Conservation (phyloP, 1,140 invertebrate species). For the Bombus waltoni region DNA sequence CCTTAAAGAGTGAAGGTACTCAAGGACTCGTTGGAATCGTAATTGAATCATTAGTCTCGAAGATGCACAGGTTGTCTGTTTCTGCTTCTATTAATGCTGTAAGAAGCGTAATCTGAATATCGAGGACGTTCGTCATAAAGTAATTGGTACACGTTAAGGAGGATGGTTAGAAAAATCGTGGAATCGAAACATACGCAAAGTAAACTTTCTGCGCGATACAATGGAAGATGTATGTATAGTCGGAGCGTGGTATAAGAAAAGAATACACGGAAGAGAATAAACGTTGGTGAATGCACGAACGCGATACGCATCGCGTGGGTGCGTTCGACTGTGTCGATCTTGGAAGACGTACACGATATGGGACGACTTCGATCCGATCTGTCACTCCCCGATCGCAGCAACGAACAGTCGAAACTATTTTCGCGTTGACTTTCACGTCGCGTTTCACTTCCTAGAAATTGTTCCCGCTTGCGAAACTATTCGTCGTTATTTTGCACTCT, state of each 20-base stretch:
- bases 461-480: neutral
- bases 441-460: constrained; percentile 41
- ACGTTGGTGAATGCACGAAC: neutral
- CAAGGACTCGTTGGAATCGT: neutral
- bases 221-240: neutral
- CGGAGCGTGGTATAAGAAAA: neutral
- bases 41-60: constrained; percentile 1
- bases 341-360: constrained; percentile 70
- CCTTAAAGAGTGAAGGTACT: neutral
- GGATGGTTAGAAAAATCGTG: neutral
- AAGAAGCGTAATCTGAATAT: neutral
- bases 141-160: neutral
- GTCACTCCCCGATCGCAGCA: constrained; percentile 67
- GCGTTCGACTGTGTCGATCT: constrained; percentile 49
- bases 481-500: neutral
- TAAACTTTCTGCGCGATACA: neutral
- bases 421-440: constrained; percentile 45
- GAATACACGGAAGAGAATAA: constrained; percentile 26
- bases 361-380: constrained; percentile 73
- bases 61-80: neutral
- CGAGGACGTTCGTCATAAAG: neutral
- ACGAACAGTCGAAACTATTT: constrained; percentile 34
- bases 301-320: constrained; percentile 53
- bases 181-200: neutral
- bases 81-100: neutral